Percentiles rank a stretch among this genome's conserved stretches.
Conservation (phyloP, 1,140 invertebrate genomes). For the Musca domestica region DNA sequence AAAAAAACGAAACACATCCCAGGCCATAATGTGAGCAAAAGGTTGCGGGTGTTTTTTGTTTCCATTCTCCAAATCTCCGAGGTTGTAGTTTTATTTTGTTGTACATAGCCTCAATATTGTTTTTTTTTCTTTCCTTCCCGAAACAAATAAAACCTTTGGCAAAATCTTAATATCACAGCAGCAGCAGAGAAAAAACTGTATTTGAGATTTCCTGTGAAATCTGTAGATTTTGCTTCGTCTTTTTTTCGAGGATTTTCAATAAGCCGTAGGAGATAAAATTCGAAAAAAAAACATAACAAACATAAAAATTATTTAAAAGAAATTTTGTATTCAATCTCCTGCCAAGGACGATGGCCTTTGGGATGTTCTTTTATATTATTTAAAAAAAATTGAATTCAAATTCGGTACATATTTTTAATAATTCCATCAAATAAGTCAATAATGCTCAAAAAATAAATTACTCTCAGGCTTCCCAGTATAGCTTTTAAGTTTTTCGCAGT, state of each 20-base stretch:
- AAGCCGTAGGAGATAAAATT: conserved; percentile 14
- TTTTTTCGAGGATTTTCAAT: background rate
- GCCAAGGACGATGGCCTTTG: background rate
- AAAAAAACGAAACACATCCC: background rate
- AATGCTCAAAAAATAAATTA: too few species aligned
- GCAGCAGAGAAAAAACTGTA: conserved; percentile 17
- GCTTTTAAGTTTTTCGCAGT: too few species aligned
- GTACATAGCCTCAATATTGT: too few species aligned
- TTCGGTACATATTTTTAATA: too few species aligned
- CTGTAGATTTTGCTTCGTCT: conserved; percentile 51
- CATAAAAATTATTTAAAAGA: background rate
- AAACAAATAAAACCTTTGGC: too few species aligned
- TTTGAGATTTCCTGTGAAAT: conserved; percentile 53
- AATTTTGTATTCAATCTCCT: background rate
- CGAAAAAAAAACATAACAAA: background rate
- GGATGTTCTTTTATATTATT: background rate
- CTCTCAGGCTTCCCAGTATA: too few species aligned
- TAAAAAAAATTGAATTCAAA: too few species aligned
- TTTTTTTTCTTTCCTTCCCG: background rate
- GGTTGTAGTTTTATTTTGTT: too few species aligned
- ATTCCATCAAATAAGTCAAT: too few species aligned
- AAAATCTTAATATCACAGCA: too few species aligned
- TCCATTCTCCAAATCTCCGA: background rate
- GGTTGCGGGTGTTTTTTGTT: conserved; percentile 16
- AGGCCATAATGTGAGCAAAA: background rate